Evolutionary conservation across 2,888 invertebrate genomes (phyloP).

Genomic region (Leptopilina myrica): DNA sequence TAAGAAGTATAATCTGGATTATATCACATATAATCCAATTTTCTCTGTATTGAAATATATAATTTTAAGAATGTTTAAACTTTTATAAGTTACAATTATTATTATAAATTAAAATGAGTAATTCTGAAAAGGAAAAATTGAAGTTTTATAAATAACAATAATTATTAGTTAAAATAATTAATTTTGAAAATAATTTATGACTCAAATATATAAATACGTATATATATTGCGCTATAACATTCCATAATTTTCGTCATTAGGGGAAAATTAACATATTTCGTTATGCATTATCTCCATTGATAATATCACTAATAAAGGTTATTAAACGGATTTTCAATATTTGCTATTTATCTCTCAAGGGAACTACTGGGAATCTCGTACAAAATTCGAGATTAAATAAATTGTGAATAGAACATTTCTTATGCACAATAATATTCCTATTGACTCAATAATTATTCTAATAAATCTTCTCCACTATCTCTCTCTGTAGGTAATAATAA

Average conservation of each 20-base stretch:
- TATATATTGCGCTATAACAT: background rate
- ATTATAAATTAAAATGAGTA: too few species aligned
- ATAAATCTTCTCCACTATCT: background rate
- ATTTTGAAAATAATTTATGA: too few species aligned
- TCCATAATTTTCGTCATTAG: slow-evolving; percentile 45
- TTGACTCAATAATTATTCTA: background rate
- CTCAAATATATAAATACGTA: too few species aligned
- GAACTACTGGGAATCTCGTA: background rate
- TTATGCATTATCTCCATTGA: background rate
- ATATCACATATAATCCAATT: too few species aligned
- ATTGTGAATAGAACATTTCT: background rate
- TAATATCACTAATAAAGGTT: background rate
- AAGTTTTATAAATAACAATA: too few species aligned
- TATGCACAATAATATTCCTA: background rate
- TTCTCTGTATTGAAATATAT: too few species aligned
- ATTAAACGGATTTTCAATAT: slow-evolving; percentile 8
- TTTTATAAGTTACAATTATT: too few species aligned
- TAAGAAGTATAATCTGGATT: too few species aligned
- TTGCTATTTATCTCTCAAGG: slow-evolving; percentile 6
- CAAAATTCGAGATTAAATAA: background rate
- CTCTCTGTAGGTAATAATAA: background rate
- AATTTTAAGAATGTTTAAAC: too few species aligned
- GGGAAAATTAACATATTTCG: slow-evolving; percentile 43
- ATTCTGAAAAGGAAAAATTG: too few species aligned
- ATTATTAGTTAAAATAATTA: too few species aligned